A percentile compares a stretch with the other conserved stretches of the same genome.
Conservation (phyloP, 2,888 invertebrate species). For the Lysandra coridon region DNA sequence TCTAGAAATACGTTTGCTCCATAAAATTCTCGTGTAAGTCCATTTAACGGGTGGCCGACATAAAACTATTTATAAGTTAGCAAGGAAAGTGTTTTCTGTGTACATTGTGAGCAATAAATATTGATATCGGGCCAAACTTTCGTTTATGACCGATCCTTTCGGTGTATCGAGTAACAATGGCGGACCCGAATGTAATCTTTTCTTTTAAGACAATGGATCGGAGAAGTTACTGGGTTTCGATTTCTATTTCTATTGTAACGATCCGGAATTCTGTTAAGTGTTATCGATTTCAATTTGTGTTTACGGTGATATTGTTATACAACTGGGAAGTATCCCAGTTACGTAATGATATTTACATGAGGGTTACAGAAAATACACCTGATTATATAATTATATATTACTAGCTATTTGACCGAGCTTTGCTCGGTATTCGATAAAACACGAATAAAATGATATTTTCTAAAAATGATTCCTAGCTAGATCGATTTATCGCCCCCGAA, state of each 20-base stretch:
- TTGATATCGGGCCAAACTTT: slow-evolving; percentile 69
- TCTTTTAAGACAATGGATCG: slow-evolving; percentile 40
- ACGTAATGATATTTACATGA: background rate
- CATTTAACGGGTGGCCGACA: slow-evolving; percentile 68
- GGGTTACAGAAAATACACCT: background rate
- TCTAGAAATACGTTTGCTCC: slow-evolving; percentile 34
- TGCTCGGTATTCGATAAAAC: too few relatives aligned
- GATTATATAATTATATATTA: too few relatives aligned
- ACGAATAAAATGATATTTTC: too few relatives aligned
- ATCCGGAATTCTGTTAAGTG: slow-evolving; percentile 14
- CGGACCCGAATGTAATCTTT: slow-evolving; percentile 52
- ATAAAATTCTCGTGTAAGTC: slow-evolving; percentile 58
- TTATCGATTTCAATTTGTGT: slow-evolving; percentile 20
- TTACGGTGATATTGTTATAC: background rate
- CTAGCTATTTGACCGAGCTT: too few relatives aligned
- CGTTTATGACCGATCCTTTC: slow-evolving; percentile 58
- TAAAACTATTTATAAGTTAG: slow-evolving; percentile 73
- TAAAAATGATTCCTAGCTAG: too few relatives aligned
- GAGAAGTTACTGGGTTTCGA: slow-evolving; percentile 33
- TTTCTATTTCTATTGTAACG: slow-evolving; percentile 39
- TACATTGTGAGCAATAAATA: slow-evolving; percentile 69
- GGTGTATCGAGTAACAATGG: slow-evolving; percentile 53
- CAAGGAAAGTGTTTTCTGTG: slow-evolving; percentile 62
- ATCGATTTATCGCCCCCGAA: too few relatives aligned
- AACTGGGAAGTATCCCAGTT: background rate